A percentile compares a stretch with the other conserved stretches of the same genome.
phyloP scores from a whole-genome alignment of 2,113 vertebrate genomes.

The Macrotus californicus region DNA sequence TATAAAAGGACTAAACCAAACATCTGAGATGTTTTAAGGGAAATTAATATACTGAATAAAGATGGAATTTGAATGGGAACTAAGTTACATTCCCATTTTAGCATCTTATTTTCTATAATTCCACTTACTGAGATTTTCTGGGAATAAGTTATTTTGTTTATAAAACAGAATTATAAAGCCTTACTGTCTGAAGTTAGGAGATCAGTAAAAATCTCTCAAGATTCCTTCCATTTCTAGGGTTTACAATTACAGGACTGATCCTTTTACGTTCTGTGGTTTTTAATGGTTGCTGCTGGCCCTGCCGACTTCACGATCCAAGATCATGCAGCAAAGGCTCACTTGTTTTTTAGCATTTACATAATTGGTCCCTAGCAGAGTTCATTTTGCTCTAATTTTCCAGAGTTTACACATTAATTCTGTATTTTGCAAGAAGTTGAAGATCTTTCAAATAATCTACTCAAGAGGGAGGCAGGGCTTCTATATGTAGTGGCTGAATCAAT shows the following conservation, averaged over 20 bases:
- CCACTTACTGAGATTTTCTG: not conserved
- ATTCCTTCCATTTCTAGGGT: not conserved
- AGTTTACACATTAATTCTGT: slow-evolving; percentile 36
- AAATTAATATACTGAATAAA: not conserved
- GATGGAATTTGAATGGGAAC: not conserved
- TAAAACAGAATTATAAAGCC: not conserved
- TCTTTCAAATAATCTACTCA: slow-evolving; percentile 26
- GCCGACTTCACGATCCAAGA: not conserved
- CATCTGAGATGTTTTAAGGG: not conserved
- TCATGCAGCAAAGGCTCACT: not conserved
- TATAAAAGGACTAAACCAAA: not conserved
- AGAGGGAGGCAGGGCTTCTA: not conserved
- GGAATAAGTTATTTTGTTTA: not conserved
- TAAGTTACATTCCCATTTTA: not conserved
- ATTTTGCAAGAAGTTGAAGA: slow-evolving; percentile 47
- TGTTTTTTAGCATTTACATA: slow-evolving; percentile 39
- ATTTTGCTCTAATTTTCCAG: slow-evolving; percentile 45
- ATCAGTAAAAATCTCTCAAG: not conserved
- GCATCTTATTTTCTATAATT: not conserved
- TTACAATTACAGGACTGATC: not conserved
- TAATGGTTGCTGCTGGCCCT: not conserved
- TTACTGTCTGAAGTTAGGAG: not conserved
- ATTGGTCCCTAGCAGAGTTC: slow-evolving; percentile 23
- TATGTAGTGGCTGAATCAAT: slow-evolving; percentile 10
- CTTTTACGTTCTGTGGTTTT: not conserved